Percentiles rank a stretch among this genome's conserved stretches.
Conservation (phyloP, 2,888 invertebrate species). For the Orchestes rusci region DNA sequence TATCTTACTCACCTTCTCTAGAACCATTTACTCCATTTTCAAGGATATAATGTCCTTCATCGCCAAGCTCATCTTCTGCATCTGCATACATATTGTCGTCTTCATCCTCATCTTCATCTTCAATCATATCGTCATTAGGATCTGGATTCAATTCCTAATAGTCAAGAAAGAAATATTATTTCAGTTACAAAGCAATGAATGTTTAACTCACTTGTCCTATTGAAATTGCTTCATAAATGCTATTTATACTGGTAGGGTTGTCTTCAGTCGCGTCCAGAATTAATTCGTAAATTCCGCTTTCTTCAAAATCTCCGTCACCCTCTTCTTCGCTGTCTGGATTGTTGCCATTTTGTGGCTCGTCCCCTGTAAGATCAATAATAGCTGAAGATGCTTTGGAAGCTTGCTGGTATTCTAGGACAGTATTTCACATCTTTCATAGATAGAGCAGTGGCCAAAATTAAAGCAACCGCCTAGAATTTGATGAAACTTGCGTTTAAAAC, state of each 20-base stretch:
- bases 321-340: not conserved
- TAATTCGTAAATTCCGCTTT: not conserved
- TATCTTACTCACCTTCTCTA: not conserved
- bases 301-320: not conserved
- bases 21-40: slow-evolving; percentile 27
- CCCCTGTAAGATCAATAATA: too few species aligned
- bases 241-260: not conserved
- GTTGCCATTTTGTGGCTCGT: not conserved
- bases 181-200: not conserved
- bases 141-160: slow-evolving; percentile 63
- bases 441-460: too few species aligned
- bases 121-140: too few species aligned
- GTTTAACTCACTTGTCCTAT: not conserved
- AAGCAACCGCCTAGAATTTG: too few species aligned
- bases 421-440: too few species aligned
- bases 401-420: too few species aligned
- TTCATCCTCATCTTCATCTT: slow-evolving; percentile 52
- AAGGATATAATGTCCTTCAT: slow-evolving; percentile 41
- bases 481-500: too few species aligned
- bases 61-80: slow-evolving; percentile 42
- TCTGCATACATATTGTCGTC: slow-evolving; percentile 43
- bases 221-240: not conserved
- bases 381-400: too few species aligned
- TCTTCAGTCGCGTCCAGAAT: not conserved
- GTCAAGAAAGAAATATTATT: not conserved